Base-by-base conservation (phyloP, 1,140 invertebrate genomes). In the Archivesica marissinica region DNA sequence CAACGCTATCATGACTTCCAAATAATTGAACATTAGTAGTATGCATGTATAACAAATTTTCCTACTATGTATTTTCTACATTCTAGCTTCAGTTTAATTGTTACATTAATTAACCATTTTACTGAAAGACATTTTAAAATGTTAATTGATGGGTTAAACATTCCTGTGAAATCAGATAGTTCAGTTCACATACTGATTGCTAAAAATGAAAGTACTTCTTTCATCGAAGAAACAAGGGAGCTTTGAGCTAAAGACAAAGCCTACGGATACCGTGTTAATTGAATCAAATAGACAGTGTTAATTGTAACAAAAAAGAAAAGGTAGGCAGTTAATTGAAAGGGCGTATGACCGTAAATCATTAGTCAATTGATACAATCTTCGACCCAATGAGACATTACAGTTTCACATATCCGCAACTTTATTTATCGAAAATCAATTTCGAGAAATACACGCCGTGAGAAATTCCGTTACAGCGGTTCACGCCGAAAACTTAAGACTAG, bases 401-500 rank as follows among this genome's bases (percentile, higher is more conserved):
- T 4, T 52, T 52, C 50, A 52, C 50, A 52, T 4, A 20, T 15
- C 25, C 50, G 50, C 50, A 4, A n/a, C n/a, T n/a, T n/a, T n/a
- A n/a, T 52, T 52, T n/a, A 52, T 52, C 25, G 50, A 52, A 52
- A 59, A 28, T 30, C 56, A 28, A 59, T 59, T 33, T 64, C 15
- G 30, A 64, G 28, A 64, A 35, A 68, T 41, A 20, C 39, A 30
- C 52, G 20, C 61, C 81, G 25, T 44, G 23, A 52, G 66, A 72
- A 70, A 44, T 25, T 39, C 47, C 50, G 35, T 79, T 61, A 85
- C 25, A 47, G 39, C 7, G 28, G 28, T 64, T 77, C 23, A 9
- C 59, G 13, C 17, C 72, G 56, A 17, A 44, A 81, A 66, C 25
- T 44, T 25, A 7, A 78, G 72, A 59, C 30, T 33, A 41, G 33